Evolutionary conservation across 1,140 invertebrate genomes (phyloP), one percentile per base, ranked within the genome.

Genomic region (Pseudomyrmex cubaensis): DNA sequence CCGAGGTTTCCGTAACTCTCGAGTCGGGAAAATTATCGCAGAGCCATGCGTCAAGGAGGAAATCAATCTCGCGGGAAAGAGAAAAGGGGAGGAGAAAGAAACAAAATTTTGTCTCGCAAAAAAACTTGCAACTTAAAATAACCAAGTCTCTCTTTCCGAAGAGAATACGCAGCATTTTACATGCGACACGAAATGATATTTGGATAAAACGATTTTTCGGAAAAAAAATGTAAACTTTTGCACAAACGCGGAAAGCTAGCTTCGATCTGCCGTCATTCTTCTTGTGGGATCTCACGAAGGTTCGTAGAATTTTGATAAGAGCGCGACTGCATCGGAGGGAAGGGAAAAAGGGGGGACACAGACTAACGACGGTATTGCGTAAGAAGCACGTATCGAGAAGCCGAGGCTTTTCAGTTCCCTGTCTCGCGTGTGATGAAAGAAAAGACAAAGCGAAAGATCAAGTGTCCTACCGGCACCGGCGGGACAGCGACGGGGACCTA

Each of bases 361-460:
- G 35, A 17, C 46, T 59, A 78, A 70, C 54, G 76, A 78, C 17
- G 57, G 76, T 5, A 59, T 61, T 80, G 44, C 20, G 54, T 80
- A 80, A 80, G 54, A 80, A 72, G 66, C 54, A 70, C 54, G 54
- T 54, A 20, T 61, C 8, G 59, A 35, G 70, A 20, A 59, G 44
- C 48, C n/a, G 17, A 12, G 62, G 44, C 54, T 70, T 80, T 80
- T 61, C 66, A 72, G n/a, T 15, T 35, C 20, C 20, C 76, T 66
- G 54, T n/a, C 10, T 50, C 20, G 54, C 12, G n/a, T n/a, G 76
- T 44, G 44, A 12, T 80, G 57, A 57, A 80, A 72, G 76, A 72
- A 80, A 80, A 80, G 76, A 80, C 76, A 72, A 80, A 80, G 76
- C 76, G 20, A 80, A 80, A 80, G 76, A 80, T 80, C 76, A 80